phyloP scores from a whole-genome alignment of 2,797 vertebrate species.

The Lepus townsendii region DNA sequence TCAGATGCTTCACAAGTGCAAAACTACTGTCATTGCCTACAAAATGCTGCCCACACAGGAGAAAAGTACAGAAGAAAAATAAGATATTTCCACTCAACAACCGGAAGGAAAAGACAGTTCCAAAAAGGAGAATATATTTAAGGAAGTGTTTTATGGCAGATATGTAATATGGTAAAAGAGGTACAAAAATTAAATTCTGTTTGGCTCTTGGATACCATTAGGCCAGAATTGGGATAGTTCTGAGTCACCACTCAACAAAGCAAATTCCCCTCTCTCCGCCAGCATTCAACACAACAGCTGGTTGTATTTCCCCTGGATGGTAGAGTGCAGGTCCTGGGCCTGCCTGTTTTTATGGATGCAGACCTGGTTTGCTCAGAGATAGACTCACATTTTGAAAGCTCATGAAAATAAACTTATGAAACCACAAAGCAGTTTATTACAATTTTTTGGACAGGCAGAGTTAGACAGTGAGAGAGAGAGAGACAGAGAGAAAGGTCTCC shows the following conservation, averaged over 20 bases:
- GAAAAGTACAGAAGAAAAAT: not conserved
- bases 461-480: too few species aligned
- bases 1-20: not conserved
- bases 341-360: not conserved
- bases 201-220: not conserved
- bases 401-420: not conserved
- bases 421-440: not conserved
- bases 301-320: not conserved
- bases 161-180: not conserved
- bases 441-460: not conserved
- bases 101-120: not conserved
- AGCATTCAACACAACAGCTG: not conserved
- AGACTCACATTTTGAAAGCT: not conserved
- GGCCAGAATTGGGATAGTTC: not conserved
- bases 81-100: not conserved
- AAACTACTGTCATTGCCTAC: not conserved
- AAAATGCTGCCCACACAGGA: not conserved
- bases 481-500: too few species aligned
- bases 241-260: not conserved
- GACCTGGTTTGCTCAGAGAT: not conserved
- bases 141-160: not conserved
- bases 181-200: not conserved
- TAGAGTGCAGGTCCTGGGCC: accelerated
- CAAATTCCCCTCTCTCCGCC: not conserved
- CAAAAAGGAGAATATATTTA: not conserved